phyloP scores from a whole-genome alignment of 2,113 vertebrate genomes.

The Trachemys scripta region DNA sequence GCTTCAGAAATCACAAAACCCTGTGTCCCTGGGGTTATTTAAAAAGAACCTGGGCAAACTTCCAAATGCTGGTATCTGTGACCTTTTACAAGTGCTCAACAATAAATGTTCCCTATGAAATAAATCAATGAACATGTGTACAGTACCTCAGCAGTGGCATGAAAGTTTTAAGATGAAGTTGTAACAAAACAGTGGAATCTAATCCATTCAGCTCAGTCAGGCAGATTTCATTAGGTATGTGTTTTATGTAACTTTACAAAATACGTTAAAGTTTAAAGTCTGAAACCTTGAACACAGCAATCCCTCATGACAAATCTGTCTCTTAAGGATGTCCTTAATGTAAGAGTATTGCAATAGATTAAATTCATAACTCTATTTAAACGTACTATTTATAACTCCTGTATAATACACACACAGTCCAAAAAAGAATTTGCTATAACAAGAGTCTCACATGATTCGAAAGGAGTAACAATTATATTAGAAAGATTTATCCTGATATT shows the following conservation, averaged over 20 bases:
- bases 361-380: not conserved
- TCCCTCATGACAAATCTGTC: not conserved
- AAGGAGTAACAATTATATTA: not conserved
- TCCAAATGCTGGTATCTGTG: constrained; percentile 62
- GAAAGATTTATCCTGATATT: not conserved
- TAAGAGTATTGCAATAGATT: not conserved
- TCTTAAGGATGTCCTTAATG: not conserved
- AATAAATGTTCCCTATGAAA: constrained; percentile 32
- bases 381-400: not conserved
- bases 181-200: not conserved
- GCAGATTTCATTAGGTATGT: not conserved
- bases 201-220: not conserved
- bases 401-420: not conserved
- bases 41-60: constrained; percentile 63
- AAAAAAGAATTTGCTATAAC: not conserved
- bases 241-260: not conserved
- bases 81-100: constrained; percentile 62
- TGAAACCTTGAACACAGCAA: not conserved
- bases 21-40: constrained; percentile 44
- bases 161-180: not conserved
- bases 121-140: constrained; percentile 47
- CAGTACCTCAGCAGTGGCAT: not conserved
- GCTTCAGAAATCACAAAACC: constrained; percentile 26
- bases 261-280: not conserved
- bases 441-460: not conserved